Base-by-base conservation (phyloP, 2,797 vertebrate genomes). In the Remorina albescens region DNA sequence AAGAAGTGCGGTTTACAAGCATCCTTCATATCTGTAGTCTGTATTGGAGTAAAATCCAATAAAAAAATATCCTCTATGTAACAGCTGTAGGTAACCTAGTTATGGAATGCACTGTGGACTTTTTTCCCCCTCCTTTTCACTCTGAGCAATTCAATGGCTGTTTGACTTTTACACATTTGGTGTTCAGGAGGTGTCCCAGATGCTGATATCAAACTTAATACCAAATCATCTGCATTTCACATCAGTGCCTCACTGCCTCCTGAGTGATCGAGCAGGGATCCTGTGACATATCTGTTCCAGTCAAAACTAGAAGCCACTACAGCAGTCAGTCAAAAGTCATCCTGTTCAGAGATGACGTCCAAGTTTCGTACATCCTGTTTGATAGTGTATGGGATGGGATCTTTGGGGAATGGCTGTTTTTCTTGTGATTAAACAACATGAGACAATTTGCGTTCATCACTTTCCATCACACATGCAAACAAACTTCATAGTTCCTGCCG, bases 71-170 rank as follows among this genome's bases (percentile, higher is more conserved):
- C 60, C 78, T 41, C 5, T 19, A 39, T 19, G 11, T 30, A 28
- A 80, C 80, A 89, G 70, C 77, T 87, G 75, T 62, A 81, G 83
- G 71, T 86, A 85, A 88, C 89, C 86, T 76, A 86, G 83, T 83
- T 83, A 56, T 71, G 82, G 85, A 86, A 84, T 82, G 71, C 23
- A 75, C 83, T 49, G 15, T 81, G 78, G 81, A 80, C 73, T 71
- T 70, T 61, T 46, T 66, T 42, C 1, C 13, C 30, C 12, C 13
- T 30, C 15, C 46, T 34, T 28, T 62, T 36, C 69, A 64, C 76
- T 59, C 71, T 54, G 59, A 86, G 74, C 73, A 75, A 87, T 81
- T 82, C 75, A 84, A 72, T 76, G 68, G 60, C 80, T 85, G 81
- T 82, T 87, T 88, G 80, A 85, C 85, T 88, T 81, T 54, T 58